A percentile compares a stretch with the other conserved stretches of the same genome.
These are phyloP conservation scores for Selene dorsalis DNA, from an alignment of 2,797 vertebrate genomes.

Conservation along the genomic window DNA sequence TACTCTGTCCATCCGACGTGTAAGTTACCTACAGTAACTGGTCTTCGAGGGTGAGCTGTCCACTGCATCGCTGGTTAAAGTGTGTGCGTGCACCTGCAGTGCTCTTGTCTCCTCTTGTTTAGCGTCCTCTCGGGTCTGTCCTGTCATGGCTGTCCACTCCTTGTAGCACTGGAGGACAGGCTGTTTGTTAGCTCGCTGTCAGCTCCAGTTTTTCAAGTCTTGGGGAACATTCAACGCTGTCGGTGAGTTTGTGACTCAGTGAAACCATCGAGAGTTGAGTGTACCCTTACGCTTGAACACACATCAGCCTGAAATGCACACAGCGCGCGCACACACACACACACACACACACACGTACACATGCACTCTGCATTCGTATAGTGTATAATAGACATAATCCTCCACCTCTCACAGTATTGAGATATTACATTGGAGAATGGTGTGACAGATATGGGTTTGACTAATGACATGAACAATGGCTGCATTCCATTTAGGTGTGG, in stretches of 20 bases:
- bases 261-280: constrained; percentile 99
- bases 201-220: constrained; percentile 65
- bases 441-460: not conserved
- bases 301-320: constrained; percentile 22
- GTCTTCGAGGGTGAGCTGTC: constrained; percentile 2
- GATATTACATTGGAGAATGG: not conserved
- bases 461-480: not conserved
- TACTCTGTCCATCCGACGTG: not conserved
- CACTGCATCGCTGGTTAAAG: not conserved
- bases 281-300: constrained; percentile 87
- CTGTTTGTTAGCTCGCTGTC: constrained; percentile 34
- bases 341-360: not conserved
- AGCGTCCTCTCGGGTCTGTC: not conserved
- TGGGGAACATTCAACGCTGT: constrained; percentile 99
- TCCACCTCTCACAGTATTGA: not conserved
- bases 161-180: constrained; percentile 6
- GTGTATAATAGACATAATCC: no score
- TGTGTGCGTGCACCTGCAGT: constrained; percentile 44
- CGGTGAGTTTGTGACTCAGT: constrained; percentile 95
- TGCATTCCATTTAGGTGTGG: not conserved
- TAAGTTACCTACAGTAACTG: not conserved
- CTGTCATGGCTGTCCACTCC: constrained; percentile 52
- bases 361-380: no score
- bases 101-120: constrained; percentile 50
- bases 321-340: no score